Evolutionary conservation across 1,140 invertebrate species (phyloP).

Genomic region (Eriosoma lanigerum): DNA sequence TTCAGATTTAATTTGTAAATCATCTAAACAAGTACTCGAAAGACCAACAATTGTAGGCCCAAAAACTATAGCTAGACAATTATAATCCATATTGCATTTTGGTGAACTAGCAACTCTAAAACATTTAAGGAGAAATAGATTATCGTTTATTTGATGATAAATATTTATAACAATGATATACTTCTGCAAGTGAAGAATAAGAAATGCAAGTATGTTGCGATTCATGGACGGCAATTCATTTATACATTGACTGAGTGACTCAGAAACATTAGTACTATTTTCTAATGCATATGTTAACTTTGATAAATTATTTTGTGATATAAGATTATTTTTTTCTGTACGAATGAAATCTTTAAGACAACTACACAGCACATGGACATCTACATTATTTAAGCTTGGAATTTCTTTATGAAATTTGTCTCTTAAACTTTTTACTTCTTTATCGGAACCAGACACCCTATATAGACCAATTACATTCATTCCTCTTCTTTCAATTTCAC

Average conservation of each 20-base stretch:
- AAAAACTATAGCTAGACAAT: constrained; percentile 81
- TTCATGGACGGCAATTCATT: constrained; percentile 76
- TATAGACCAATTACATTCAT: constrained; percentile 89
- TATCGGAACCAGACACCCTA: constrained; percentile 80
- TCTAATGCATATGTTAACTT: constrained; percentile 75
- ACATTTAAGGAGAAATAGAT: constrained; percentile 47
- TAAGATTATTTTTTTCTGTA: constrained; percentile 78
- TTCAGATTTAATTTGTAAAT: constrained; percentile 58
- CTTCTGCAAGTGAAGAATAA: constrained; percentile 81
- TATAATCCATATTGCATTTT: constrained; percentile 76
- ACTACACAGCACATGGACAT: constrained; percentile 80
- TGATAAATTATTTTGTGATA: constrained; percentile 73
- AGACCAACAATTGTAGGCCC: constrained; percentile 83
- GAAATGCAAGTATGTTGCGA: constrained; percentile 81
- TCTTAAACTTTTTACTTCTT: constrained; percentile 83
- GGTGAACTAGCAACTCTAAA: constrained; percentile 68
- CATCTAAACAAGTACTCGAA: constrained; percentile 61
- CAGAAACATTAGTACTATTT: constrained; percentile 64
- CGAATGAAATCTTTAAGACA: constrained; percentile 86
- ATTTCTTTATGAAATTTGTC: constrained; percentile 75
- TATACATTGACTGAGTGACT: constrained; percentile 61
- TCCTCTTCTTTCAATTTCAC: constrained; percentile 86
- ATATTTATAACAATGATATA: constrained; percentile 57
- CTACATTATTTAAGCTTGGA: constrained; percentile 70
- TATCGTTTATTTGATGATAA: too few relatives aligned